Evolutionary conservation across 2,888 invertebrate species (phyloP).

Genomic region (Nephrocerus scutellatus): DNA sequence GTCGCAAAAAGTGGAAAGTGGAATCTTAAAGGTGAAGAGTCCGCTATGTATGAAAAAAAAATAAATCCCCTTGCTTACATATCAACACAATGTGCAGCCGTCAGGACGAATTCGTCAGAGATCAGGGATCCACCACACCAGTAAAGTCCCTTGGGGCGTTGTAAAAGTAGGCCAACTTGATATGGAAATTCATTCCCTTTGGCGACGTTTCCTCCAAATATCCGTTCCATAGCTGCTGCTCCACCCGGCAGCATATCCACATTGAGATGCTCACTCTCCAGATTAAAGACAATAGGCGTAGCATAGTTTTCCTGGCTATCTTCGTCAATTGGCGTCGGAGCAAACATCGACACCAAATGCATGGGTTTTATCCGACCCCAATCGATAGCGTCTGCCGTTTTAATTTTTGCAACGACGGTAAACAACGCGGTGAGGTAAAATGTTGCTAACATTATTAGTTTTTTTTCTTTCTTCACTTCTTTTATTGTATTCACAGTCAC

Average conservation of each 20-base stretch:
- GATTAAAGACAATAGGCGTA: conserved; percentile 36
- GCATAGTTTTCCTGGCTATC: too few relatives aligned
- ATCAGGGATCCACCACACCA: conserved; percentile 45
- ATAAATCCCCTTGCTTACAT: conserved; percentile 27
- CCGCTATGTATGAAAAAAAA: neutral
- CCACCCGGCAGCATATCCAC: conserved; percentile 35
- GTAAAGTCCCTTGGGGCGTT: conserved; percentile 39
- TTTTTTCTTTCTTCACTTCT: too few relatives aligned
- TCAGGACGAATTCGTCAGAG: conserved; percentile 40
- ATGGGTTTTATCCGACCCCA: conserved; percentile 44
- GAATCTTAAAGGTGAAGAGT: conserved; percentile 4
- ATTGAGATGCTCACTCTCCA: conserved; percentile 37
- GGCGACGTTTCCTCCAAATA: conserved; percentile 42
- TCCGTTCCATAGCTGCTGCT: conserved; percentile 43
- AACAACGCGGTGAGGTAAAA: neutral
- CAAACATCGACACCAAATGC: conserved; percentile 43
- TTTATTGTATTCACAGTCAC: neutral
- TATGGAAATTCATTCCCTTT: conserved; percentile 40
- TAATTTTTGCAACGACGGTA: conserved; percentile 8
- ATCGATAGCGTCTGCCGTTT: conserved; percentile 28
- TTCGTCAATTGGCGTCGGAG: too few relatives aligned
- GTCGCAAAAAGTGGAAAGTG: conserved; percentile 15
- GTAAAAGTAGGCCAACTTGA: conserved; percentile 41
- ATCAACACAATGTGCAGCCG: conserved; percentile 44
- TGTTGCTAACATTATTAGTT: too few relatives aligned